phyloP scores from a whole-genome alignment of 2,888 invertebrate species.

The Scaptomyza cyrtandrae region DNA sequence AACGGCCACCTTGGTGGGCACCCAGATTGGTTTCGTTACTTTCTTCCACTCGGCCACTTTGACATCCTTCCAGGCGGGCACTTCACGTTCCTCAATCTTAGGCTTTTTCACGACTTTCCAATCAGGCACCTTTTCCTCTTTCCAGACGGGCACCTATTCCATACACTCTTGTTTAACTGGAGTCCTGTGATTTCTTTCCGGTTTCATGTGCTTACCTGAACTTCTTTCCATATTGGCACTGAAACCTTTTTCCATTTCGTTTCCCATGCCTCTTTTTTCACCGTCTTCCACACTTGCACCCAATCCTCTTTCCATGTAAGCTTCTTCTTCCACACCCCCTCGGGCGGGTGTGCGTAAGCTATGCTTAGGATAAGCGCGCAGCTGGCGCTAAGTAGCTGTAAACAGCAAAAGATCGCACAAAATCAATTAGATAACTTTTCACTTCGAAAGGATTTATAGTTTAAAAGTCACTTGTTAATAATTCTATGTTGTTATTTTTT shows the following conservation, averaged over 20 bases:
- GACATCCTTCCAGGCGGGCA: conserved; percentile 90
- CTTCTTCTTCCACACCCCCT: conserved; percentile 92
- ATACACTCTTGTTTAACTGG: conserved; percentile 73
- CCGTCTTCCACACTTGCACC: conserved; percentile 89
- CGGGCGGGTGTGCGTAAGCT: conserved; percentile 85
- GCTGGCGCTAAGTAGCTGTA: conserved; percentile 82
- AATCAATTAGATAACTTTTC: conserved; percentile 28
- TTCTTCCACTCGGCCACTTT: conserved; percentile 89
- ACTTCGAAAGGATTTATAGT: neutral
- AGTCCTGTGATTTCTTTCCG: neutral
- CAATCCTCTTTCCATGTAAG: conserved; percentile 93
- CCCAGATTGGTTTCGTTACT: conserved; percentile 85
- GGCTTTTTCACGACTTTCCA: conserved; percentile 88
- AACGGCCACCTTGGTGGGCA: conserved; percentile 87
- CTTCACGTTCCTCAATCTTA: conserved; percentile 88
- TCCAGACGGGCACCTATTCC: conserved; percentile 89
- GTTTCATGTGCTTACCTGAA: conserved; percentile 54
- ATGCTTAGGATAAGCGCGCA: conserved; percentile 82
- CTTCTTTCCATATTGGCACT: conserved; percentile 91
- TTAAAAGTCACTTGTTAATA: conserved; percentile 15
- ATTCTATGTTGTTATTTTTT: neutral
- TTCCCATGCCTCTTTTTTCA: conserved; percentile 90
- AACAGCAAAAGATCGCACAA: conserved; percentile 32
- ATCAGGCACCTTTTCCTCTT: conserved; percentile 89
- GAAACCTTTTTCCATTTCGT: conserved; percentile 91